Conservation (phyloP, 2,888 invertebrate genomes). For the Osmoderma eremita region DNA sequence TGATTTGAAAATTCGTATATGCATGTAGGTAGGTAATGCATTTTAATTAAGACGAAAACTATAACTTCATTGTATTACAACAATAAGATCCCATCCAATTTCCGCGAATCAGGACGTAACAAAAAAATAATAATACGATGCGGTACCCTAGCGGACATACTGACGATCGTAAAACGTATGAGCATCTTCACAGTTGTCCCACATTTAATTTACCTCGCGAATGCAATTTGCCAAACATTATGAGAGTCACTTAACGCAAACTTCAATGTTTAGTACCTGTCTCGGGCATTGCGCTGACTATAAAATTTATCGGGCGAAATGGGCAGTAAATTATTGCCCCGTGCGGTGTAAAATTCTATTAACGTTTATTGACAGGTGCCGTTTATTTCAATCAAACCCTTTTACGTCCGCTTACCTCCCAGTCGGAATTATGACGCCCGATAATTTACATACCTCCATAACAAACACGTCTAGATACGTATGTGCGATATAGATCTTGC, state of each 20-base stretch:
- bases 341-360: constrained; percentile 17
- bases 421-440: constrained; percentile 22
- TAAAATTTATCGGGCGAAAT: constrained; percentile 12
- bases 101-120: too few species aligned
- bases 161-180: too few species aligned
- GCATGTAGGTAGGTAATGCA: too few species aligned
- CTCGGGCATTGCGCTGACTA: constrained; percentile 4
- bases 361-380: constrained; percentile 36
- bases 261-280: constrained; percentile 17
- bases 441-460: constrained; percentile 18
- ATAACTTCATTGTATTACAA: too few species aligned
- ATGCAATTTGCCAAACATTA: background rate
- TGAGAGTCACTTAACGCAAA: background rate
- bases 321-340: constrained; percentile 25
- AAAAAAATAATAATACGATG: too few species aligned
- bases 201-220: too few species aligned
- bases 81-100: too few species aligned
- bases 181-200: too few species aligned
- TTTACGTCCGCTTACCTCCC: constrained; percentile 22
- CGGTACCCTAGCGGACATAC: too few species aligned
- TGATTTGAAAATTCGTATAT: too few species aligned
- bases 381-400: constrained; percentile 30
- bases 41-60: too few species aligned
- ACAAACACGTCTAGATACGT: too few species aligned
- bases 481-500: background rate